These are phyloP conservation scores for Hemithea aestivaria DNA, from an alignment of 2,888 invertebrate species.

Conservation along the genomic window DNA sequence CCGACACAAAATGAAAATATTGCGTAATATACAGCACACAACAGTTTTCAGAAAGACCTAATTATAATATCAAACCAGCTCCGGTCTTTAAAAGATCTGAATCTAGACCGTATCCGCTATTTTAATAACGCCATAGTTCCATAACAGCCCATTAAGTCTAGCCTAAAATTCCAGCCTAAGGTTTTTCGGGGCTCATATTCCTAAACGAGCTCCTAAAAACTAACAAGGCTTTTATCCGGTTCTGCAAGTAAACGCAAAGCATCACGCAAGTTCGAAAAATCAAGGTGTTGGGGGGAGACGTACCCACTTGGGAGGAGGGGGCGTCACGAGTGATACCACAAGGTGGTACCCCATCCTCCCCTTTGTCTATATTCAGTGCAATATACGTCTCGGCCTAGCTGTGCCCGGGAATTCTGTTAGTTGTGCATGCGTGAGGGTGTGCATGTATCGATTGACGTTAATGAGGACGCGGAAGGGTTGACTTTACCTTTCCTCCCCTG, in stretches of 20 bases:
- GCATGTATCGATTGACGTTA: slow-evolving; percentile 47
- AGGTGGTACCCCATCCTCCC: slow-evolving; percentile 30
- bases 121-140: slow-evolving; percentile 7
- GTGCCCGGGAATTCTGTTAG: slow-evolving; percentile 57
- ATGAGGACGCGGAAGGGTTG: slow-evolving; percentile 51
- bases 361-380: slow-evolving; percentile 65
- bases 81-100: slow-evolving; percentile 8
- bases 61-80: no score
- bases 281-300: slow-evolving; percentile 51
- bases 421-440: slow-evolving; percentile 55
- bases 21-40: no score
- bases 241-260: slow-evolving; percentile 22
- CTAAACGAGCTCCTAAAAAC: slow-evolving; percentile 18
- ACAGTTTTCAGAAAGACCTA: no score
- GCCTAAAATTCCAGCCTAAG: slow-evolving; percentile 5
- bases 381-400: slow-evolving; percentile 58
- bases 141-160: slow-evolving; percentile 2
- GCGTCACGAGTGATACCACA: slow-evolving; percentile 21
- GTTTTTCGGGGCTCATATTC: slow-evolving; percentile 10
- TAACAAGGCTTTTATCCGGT: slow-evolving; percentile 17
- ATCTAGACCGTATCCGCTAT: slow-evolving; percentile 3
- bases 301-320: slow-evolving; percentile 19
- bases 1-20: no score
- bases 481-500: slow-evolving; percentile 48
- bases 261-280: slow-evolving; percentile 54